A percentile compares a stretch with the other conserved stretches of the same genome.
Evolutionary conservation across 2,113 vertebrate genomes (phyloP).

Genomic region (Oenanthe melanoleuca): DNA sequence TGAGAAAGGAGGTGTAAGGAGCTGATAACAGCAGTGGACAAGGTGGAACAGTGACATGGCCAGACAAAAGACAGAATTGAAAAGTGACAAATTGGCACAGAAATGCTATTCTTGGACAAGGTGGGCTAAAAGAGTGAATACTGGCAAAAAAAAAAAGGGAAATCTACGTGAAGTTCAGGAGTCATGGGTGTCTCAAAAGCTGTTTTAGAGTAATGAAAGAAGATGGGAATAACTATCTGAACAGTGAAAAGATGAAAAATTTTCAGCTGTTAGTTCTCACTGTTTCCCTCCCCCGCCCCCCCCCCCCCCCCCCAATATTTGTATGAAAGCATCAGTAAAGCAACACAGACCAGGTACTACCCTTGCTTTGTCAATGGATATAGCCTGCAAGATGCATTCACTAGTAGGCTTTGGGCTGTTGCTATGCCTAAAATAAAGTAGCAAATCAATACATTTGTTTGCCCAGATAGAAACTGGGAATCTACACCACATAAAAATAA

Average conservation of each 20-base stretch:
- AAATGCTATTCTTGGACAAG: not conserved
- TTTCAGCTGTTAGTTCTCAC: not conserved
- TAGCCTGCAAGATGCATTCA: not conserved
- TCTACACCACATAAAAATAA: not conserved
- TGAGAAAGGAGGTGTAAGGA: not conserved
- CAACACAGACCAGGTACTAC: not conserved
- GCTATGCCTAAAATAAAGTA: not conserved
- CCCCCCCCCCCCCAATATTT: not conserved
- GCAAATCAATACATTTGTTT: not conserved
- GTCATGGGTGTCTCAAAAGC: not conserved
- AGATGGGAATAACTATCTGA: not conserved
- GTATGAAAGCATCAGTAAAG: not conserved
- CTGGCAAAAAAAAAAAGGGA: not conserved
- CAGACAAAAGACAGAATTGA: not conserved
- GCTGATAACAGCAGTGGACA: not conserved
- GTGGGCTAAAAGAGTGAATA: not conserved
- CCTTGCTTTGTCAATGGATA: not conserved
- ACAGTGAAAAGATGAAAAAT: not conserved
- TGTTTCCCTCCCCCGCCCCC: no score
- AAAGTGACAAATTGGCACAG: not conserved
- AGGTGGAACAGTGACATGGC: not conserved
- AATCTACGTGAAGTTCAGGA: not conserved
- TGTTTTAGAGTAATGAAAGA: not conserved
- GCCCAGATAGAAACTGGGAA: not conserved
- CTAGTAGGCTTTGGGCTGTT: not conserved